A percentile compares a stretch with the other conserved stretches of the same genome.
phyloP scores from a whole-genome alignment of 2,113 vertebrate genomes.

The Macquaria australasica region DNA sequence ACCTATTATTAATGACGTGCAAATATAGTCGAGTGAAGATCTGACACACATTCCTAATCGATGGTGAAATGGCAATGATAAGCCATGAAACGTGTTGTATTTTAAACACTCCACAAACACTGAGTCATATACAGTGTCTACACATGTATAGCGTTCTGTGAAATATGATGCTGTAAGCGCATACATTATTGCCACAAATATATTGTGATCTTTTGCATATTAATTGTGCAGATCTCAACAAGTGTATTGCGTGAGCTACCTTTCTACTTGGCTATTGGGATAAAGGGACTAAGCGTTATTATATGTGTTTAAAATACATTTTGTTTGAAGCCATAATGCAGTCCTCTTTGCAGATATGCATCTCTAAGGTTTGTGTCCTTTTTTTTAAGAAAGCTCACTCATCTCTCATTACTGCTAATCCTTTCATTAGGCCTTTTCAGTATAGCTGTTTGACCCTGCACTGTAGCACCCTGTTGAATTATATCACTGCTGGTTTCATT shows the following conservation, averaged over 20 bases:
- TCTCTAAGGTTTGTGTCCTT: constrained; percentile 32
- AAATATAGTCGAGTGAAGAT: constrained; percentile 43
- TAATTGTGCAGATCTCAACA: constrained; percentile 77
- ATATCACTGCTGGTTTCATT: constrained; percentile 81
- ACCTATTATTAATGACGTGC: constrained; percentile 26
- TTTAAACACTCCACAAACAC: constrained; percentile 65
- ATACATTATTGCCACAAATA: constrained; percentile 85
- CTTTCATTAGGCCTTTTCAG: constrained; percentile 23
- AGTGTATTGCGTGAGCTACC: constrained; percentile 82
- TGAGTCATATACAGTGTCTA: constrained; percentile 64
- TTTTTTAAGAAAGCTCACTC: constrained; percentile 38
- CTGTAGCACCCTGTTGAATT: constrained; percentile 78
- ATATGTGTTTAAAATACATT: constrained; percentile 65
- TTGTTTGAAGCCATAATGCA: constrained; percentile 52
- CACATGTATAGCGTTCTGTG: constrained; percentile 58
- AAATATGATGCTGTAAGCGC: constrained; percentile 74
- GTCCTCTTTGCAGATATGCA: constrained; percentile 48
- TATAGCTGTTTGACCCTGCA: constrained; percentile 63
- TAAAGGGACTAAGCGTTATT: constrained; percentile 77
- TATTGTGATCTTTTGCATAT: constrained; percentile 85
- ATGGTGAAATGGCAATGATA: constrained; percentile 51
- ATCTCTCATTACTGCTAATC: background rate
- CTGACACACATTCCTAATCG: constrained; percentile 32
- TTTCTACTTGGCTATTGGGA: constrained; percentile 75
- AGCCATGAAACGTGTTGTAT: constrained; percentile 57